phyloP scores from a whole-genome alignment of 2,113 vertebrate species.

The Gallinago jamesoni region DNA sequence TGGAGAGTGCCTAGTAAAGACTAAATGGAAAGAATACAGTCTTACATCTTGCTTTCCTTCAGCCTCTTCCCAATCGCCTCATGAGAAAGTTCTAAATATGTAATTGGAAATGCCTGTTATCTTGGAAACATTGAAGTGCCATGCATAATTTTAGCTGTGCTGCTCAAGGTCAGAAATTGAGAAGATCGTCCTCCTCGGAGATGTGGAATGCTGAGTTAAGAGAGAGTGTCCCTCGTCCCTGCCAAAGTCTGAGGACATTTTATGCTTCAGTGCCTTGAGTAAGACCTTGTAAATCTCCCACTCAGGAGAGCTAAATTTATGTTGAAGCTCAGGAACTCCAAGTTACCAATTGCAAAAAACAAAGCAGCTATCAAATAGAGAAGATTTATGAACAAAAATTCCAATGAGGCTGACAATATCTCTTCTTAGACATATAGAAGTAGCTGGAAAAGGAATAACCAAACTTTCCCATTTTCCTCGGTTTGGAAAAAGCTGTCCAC shows the following conservation, averaged over 20 bases:
- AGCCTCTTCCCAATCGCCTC: background rate
- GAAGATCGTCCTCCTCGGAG: background rate
- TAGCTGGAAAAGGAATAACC: background rate
- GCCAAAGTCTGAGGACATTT: background rate
- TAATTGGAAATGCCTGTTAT: background rate
- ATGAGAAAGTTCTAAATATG: background rate
- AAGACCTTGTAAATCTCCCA: background rate
- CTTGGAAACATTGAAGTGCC: background rate
- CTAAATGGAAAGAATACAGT: background rate
- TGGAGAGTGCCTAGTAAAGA: background rate
- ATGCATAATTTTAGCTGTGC: background rate
- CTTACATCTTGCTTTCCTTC: background rate
- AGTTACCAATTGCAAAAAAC: background rate
- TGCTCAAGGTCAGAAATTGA: background rate
- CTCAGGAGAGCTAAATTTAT: background rate
- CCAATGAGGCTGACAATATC: accelerated
- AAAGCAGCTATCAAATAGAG: background rate
- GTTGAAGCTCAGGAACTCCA: background rate
- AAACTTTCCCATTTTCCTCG: background rate
- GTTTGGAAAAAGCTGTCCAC: background rate
- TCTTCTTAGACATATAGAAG: background rate
- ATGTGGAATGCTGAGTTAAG: background rate
- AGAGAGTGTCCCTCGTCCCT: background rate
- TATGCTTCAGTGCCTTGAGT: background rate
- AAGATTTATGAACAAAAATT: background rate